Evolutionary conservation across 1,140 invertebrate genomes (phyloP), one percentile per base, ranked within the genome.

Genomic region (Pemphigus obesinymphae): DNA sequence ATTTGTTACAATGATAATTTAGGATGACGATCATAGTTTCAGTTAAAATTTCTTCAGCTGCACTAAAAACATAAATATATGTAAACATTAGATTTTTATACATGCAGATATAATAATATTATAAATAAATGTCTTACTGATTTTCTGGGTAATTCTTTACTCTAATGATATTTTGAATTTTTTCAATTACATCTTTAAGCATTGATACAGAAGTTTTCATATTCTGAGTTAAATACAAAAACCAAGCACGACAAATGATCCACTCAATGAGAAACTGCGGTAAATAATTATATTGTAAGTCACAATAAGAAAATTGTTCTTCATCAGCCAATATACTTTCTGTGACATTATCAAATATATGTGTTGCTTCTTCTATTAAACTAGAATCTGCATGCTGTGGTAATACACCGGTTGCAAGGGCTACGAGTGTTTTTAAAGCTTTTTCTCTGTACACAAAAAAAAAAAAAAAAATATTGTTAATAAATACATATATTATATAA

Each of bases 181-280:
- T 26, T 37, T 76, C 48, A 2, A 89, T 70, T 45, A 86, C 78
- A 31, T 86, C 82, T 76, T 88, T 85, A 13, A 90, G 31, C 61
- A 88, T 85, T 11, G 83, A 82, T 1, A 85, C 82, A 58, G 87
- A 87, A 23, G 86, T 83, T 15, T 82, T 40, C 13, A 85, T 72
- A 70, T 86, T 85, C 55, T 88, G 83, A 55, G 86, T 85, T 7
- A 89, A 84, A 55, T 86, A 89, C 3, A 90, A 76, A 78, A 90
- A 87, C 85, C 89, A 90, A n/a, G 86, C 86, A 66, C 90, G 88
- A 81, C 90, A 91, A 70, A 88, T 86, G 23, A 91, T 85, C 84
- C 88, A 88, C 83, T 91, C 90, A 29, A 89, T 88, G 4, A 87
- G 82, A 50, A 89, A 87, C 20, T 82, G 81, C 50, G 83, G 83